phyloP scores from a whole-genome alignment of 2,113 vertebrate genomes.

The Nerophis lumbriciformis region DNA sequence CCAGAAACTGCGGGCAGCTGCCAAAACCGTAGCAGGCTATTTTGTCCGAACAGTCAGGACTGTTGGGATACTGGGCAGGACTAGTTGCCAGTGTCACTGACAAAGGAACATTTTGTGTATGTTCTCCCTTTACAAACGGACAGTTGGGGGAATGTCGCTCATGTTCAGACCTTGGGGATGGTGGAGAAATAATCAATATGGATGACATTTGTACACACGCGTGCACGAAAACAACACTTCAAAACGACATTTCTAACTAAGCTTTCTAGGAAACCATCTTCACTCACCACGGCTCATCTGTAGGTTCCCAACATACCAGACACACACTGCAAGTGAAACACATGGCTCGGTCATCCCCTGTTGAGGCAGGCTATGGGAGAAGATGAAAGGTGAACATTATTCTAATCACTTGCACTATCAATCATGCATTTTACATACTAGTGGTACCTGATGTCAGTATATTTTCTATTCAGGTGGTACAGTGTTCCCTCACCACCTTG shows the following conservation, averaged over 20 bases:
- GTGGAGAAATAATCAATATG: neutral
- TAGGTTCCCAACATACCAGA: conserved; percentile 98
- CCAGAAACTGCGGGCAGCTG: conserved; percentile 95
- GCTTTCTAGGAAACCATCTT: neutral
- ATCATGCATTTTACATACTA: neutral
- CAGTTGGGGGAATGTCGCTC: conserved; percentile 98
- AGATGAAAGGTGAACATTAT: neutral
- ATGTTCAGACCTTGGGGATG: conserved; percentile 85
- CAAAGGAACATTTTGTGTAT: conserved; percentile 97
- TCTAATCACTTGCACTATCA: neutral
- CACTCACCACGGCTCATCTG: conserved; percentile 93
- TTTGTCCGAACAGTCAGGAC: conserved; percentile 87
- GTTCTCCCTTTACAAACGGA: conserved; percentile 97
- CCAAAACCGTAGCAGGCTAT: conserved; percentile 96
- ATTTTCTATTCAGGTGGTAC: neutral
- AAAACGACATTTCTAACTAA: neutral
- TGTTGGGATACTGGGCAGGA: conserved; percentile 93
- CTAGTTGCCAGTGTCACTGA: conserved; percentile 95
- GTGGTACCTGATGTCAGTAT: neutral
- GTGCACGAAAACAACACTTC: neutral
- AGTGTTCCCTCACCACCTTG: too few species aligned
- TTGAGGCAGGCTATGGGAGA: conserved; percentile 84
- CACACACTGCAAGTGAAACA: conserved; percentile 99
- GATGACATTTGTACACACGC: neutral
- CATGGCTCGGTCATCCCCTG: conserved; percentile 98